Conservation (phyloP, 64 coral and sea anemone species). For the Trachythela sp. region DNA sequence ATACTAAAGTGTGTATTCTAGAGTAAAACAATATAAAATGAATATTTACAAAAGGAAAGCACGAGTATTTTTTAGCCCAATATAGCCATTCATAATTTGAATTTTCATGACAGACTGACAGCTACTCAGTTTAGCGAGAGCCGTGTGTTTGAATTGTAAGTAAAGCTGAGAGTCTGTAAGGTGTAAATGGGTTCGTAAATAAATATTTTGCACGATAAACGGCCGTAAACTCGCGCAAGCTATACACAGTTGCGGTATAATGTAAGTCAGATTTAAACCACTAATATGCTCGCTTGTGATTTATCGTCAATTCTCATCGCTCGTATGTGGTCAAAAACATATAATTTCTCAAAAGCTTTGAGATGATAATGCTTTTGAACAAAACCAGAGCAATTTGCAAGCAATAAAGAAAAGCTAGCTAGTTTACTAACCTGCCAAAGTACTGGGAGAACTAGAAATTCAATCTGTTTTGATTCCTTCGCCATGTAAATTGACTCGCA, state of each 20-base stretch:
- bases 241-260: not conserved
- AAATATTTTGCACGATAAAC: not conserved
- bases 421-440: not conserved
- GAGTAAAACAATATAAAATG: not conserved
- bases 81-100: not conserved
- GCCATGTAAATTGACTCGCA: not conserved
- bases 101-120: not conserved
- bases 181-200: not conserved
- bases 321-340: not conserved
- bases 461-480: not conserved
- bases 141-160: not conserved
- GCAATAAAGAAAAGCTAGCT: not conserved
- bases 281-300: not conserved
- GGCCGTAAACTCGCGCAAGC: not conserved
- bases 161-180: not conserved
- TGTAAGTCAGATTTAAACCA: not conserved
- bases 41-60: not conserved
- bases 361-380: not conserved
- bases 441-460: not conserved
- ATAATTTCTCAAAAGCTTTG: not conserved
- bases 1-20: not conserved
- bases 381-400: not conserved
- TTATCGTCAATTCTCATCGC: not conserved
- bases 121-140: not conserved
- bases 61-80: not conserved